These are phyloP conservation scores for Eretmocerus hayati DNA, from an alignment of 2,888 invertebrate species.

Conservation along the genomic window DNA sequence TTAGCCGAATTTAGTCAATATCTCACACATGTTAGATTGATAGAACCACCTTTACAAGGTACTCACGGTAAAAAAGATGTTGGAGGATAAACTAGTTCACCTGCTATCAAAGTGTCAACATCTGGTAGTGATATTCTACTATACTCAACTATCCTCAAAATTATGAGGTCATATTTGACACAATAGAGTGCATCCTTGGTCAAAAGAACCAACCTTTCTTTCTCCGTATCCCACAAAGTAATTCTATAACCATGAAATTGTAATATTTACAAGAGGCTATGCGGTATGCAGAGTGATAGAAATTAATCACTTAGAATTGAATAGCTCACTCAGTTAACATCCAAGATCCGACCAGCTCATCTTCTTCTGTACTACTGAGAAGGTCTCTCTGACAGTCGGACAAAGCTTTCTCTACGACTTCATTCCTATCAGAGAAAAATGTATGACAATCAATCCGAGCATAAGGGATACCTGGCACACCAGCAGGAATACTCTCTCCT, in stretches of 20 bases:
- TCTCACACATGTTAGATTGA: not conserved
- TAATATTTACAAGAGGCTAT: no score
- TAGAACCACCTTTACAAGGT: constrained; percentile 7
- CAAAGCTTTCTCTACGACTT: constrained; percentile 66
- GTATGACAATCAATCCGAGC: constrained; percentile 51
- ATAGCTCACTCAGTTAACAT: constrained; percentile 66
- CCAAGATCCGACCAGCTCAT: constrained; percentile 68
- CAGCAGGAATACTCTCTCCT: constrained; percentile 6
- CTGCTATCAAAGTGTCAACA: constrained; percentile 66
- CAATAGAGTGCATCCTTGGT: constrained; percentile 67
- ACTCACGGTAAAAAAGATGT: constrained; percentile 81
- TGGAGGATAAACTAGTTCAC: constrained; percentile 74
- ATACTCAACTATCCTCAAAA: constrained; percentile 64
- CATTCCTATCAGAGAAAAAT: constrained; percentile 68
- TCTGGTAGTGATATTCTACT: constrained; percentile 62
- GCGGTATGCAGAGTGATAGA: not conserved
- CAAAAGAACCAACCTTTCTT: constrained; percentile 69
- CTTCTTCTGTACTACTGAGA: constrained; percentile 61
- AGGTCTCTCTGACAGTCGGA: constrained; percentile 62
- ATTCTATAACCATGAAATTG: constrained; percentile 53
- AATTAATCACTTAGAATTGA: not conserved
- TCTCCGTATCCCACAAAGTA: constrained; percentile 81
- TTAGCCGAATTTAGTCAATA: not conserved
- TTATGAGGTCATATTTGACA: constrained; percentile 81
- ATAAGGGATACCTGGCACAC: constrained; percentile 30